Evolutionary conservation across 2,797 vertebrate species (phyloP), one percentile per base, ranked within the genome.

Genomic region (Smutsia temminckii): DNA sequence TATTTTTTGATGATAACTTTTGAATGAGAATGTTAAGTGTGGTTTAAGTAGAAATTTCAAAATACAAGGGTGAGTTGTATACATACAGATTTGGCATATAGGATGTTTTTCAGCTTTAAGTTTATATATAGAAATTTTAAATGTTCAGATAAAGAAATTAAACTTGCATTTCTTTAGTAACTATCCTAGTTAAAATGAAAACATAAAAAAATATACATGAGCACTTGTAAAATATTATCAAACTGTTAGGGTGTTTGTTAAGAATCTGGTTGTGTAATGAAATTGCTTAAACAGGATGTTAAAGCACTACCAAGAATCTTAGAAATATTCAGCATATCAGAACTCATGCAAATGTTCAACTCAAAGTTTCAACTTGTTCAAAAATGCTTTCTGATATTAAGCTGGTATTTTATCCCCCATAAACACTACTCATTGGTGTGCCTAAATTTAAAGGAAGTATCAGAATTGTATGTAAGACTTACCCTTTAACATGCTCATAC

Each of bases 171-270:
- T 94, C 9, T 79, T 89, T 93, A 66, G 11, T 57, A 74, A 77
- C n/a, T 69, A 5, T 75, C 32, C 40, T 87, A 72, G 23, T 87
- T 91, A 81, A 95, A 81, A 53, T 12, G 12, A 9, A 85, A 75
- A 90, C 1, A 27, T 25, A 27, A 75, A 49, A 85, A 93, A 78
- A 69, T 55, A 57, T 37, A 59, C 46, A 80, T 86, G 4, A 84
- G 23, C 23, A 59, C 14, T 80, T 63, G 23, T 51, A 66, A 12
- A 90, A 83, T 69, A 96, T 71, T 95, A 95, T 97, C 96, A 96
- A 93, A 97, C 97, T 98, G 97, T 97, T 97, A 97, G 97, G 93
- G 93, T 96, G 40, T 95, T 98, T 98, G 98, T 97, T 98, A 98
- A 98, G 97, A 98, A 96, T 96, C 59, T 95, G 85, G 95, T 98